Evolutionary conservation across 2,113 vertebrate genomes (phyloP).

Genomic region (Sylvilagus bachmani): DNA sequence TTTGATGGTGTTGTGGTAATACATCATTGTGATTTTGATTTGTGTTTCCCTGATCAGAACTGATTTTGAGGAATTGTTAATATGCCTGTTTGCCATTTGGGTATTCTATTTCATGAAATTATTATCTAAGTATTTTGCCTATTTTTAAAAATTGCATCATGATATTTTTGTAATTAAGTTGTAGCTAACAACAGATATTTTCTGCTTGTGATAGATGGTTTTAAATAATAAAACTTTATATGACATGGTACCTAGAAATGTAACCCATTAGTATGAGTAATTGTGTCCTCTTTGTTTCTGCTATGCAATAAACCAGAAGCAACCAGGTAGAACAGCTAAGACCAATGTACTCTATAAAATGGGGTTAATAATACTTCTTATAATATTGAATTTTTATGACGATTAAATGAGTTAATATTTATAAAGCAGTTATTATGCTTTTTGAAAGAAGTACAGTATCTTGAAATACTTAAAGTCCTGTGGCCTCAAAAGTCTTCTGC

Average conservation of each 20-base stretch:
- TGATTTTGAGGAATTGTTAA: background rate
- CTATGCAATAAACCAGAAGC: background rate
- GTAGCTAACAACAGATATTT: background rate
- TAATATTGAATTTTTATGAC: background rate
- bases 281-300: background rate
- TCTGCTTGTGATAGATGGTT: background rate
- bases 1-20: background rate
- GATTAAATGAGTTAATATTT: background rate
- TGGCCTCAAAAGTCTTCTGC: background rate
- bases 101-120: background rate
- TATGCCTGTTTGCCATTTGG: background rate
- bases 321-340: background rate
- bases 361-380: background rate
- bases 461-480: background rate
- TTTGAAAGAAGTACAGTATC: background rate
- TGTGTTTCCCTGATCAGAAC: background rate
- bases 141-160: background rate
- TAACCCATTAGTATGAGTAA: background rate
- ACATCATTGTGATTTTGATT: background rate
- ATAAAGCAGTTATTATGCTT: background rate
- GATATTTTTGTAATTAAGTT: too few relatives aligned
- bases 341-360: background rate
- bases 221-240: background rate
- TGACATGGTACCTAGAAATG: background rate
- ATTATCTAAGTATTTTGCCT: background rate